Evolutionary conservation across 92 coral and sea anemone genomes (phyloP).

Genomic region (Palythoa heliodiscus): DNA sequence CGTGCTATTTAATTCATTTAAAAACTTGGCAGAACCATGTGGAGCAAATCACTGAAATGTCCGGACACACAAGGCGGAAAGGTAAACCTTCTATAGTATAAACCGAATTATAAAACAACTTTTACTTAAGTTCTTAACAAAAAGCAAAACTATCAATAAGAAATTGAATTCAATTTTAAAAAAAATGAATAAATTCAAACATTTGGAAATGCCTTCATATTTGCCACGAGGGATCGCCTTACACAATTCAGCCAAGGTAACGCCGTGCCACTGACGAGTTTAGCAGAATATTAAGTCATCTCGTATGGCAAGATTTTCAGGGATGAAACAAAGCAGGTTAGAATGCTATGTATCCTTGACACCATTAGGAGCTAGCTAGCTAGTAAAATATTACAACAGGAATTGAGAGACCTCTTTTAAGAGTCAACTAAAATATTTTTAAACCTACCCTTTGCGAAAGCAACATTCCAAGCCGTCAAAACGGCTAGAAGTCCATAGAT

Average conservation of each 20-base stretch:
- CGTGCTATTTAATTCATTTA: constrained; percentile 2
- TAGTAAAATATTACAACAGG: not conserved
- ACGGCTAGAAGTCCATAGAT: constrained; percentile 22
- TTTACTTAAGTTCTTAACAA: not conserved
- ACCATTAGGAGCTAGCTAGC: not conserved
- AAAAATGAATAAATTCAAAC: not conserved
- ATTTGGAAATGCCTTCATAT: not conserved
- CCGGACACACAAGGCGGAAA: too few relatives aligned
- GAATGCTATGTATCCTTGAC: not conserved
- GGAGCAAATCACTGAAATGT: not conserved
- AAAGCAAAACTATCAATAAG: not conserved
- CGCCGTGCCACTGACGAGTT: constrained; percentile 15
- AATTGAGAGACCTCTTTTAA: not conserved
- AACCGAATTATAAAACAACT: not conserved
- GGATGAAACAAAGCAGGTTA: not conserved
- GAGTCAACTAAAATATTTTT: not conserved
- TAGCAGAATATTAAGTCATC: not conserved
- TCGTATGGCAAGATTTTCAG: constrained; percentile 5
- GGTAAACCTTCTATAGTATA: not conserved
- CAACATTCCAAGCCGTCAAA: not conserved
- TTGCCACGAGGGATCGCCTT: constrained; percentile 14
- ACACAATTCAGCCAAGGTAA: not conserved
- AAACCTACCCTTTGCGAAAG: constrained; percentile 22
- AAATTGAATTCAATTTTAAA: not conserved
- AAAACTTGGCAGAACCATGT: constrained; percentile 23